These are phyloP conservation scores for Dipodomys ordii DNA, from an alignment of 2,113 vertebrate species.

Conservation along the genomic window DNA sequence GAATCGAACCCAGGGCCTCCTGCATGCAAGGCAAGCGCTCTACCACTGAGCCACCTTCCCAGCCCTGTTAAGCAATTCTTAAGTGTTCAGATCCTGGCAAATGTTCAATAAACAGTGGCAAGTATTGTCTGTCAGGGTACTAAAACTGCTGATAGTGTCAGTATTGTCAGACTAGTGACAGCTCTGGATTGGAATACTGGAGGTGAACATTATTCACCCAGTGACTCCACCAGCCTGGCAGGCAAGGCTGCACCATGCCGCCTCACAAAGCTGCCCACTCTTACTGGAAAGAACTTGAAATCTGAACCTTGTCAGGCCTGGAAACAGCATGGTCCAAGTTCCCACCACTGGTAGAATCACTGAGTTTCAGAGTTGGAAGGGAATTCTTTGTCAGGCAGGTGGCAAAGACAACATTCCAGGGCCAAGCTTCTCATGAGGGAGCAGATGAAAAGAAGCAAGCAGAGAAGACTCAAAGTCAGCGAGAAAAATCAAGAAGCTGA, in stretches of 20 bases:
- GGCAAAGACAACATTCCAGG: not conserved
- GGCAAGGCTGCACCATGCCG: not conserved
- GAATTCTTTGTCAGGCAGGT: not conserved
- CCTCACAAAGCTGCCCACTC: not conserved
- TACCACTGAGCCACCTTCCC: too few species aligned
- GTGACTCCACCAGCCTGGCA: not conserved
- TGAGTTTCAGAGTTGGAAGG: not conserved
- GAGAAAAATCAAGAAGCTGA: not conserved
- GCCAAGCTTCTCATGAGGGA: accelerated
- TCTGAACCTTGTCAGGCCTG: not conserved
- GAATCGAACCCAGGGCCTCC: too few species aligned
- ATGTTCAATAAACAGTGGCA: not conserved
- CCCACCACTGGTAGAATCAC: not conserved
- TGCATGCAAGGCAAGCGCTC: too few species aligned
- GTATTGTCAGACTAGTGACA: not conserved
- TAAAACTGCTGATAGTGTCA: not conserved
- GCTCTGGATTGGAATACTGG: not conserved
- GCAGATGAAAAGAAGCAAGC: not conserved
- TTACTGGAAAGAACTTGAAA: not conserved
- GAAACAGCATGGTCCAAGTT: not conserved
- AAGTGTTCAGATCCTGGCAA: not conserved
- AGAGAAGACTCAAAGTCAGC: not conserved
- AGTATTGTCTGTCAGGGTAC: not conserved
- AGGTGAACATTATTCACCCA: not conserved
- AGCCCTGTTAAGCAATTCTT: not conserved